These are phyloP conservation scores for Corvus cornix DNA, from an alignment of 2,113 vertebrate species.

Conservation along the genomic window DNA sequence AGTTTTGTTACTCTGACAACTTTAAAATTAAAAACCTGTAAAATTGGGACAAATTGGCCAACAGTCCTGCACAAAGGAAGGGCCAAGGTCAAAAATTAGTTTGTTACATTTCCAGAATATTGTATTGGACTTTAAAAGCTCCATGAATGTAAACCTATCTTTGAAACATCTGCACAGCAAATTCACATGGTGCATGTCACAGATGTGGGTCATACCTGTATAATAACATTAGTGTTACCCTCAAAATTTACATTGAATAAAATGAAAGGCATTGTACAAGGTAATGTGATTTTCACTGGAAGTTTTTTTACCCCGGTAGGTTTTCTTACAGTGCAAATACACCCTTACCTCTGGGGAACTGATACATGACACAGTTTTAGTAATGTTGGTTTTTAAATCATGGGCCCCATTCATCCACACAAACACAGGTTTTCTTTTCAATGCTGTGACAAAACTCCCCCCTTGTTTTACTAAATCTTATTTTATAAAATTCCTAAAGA, in stretches of 20 bases:
- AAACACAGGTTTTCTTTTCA: not conserved
- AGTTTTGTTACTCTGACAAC: not conserved
- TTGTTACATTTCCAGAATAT: not conserved
- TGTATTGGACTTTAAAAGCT: not conserved
- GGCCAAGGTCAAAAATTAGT: slow-evolving; percentile 4
- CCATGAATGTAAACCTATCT: slow-evolving; percentile 13
- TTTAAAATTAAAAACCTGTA: slow-evolving; percentile 20
- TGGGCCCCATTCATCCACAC: not conserved
- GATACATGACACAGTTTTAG: not conserved
- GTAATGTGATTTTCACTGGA: not conserved
- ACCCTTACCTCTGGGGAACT: not conserved
- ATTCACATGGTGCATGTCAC: not conserved
- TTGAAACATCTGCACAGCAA: not conserved
- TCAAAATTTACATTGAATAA: slow-evolving; percentile 19
- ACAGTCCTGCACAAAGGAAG: not conserved
- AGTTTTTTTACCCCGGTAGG: not conserved
- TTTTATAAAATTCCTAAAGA: not conserved
- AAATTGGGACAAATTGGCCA: slow-evolving; percentile 23
- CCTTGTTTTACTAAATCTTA: not conserved
- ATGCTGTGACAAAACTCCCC: not conserved
- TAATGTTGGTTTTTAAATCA: not conserved
- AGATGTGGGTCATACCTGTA: not conserved
- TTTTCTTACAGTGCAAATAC: not conserved
- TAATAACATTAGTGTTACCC: slow-evolving; percentile 26
- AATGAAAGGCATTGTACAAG: slow-evolving; percentile 12